Evolutionary conservation across 1,140 invertebrate species (phyloP).

Genomic region (Cydia strobilella): DNA sequence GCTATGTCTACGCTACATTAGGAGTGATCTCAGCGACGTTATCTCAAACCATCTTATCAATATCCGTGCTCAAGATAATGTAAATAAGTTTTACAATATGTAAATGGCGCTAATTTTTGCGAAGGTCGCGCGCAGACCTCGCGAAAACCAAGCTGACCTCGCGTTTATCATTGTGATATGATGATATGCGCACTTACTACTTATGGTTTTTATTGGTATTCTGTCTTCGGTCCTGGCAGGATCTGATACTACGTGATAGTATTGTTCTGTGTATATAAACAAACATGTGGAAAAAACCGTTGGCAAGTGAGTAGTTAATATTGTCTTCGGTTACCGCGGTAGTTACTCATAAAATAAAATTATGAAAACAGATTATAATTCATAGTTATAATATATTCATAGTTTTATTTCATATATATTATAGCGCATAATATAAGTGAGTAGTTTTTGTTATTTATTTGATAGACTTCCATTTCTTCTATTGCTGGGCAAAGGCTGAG

Average conservation of each 20-base stretch:
- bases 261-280: background rate
- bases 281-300: conserved; percentile 42
- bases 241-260: conserved; percentile 34
- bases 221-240: conserved; percentile 47
- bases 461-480: conserved; percentile 20
- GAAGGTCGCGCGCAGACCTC: conserved; percentile 66
- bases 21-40: conserved; percentile 57
- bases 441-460: conserved; percentile 33
- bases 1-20: conserved; percentile 33
- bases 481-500: conserved; percentile 13
- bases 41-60: conserved; percentile 62
- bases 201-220: conserved; percentile 56
- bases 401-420: too few relatives aligned
- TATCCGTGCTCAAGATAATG: conserved; percentile 60
- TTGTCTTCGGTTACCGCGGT: too few relatives aligned
- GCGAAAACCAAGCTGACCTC: conserved; percentile 69
- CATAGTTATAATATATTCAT: too few relatives aligned
- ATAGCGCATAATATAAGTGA: too few relatives aligned
- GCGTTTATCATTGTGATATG: conserved; percentile 68
- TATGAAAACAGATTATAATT: too few relatives aligned
- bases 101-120: conserved; percentile 74
- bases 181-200: conserved; percentile 66
- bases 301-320: conserved; percentile 38
- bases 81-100: conserved; percentile 67
- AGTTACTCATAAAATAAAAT: too few relatives aligned